Evolutionary conservation across 2,888 invertebrate genomes (phyloP), one percentile per base, ranked within the genome.

Genomic region (Sesia bembeciformis): DNA sequence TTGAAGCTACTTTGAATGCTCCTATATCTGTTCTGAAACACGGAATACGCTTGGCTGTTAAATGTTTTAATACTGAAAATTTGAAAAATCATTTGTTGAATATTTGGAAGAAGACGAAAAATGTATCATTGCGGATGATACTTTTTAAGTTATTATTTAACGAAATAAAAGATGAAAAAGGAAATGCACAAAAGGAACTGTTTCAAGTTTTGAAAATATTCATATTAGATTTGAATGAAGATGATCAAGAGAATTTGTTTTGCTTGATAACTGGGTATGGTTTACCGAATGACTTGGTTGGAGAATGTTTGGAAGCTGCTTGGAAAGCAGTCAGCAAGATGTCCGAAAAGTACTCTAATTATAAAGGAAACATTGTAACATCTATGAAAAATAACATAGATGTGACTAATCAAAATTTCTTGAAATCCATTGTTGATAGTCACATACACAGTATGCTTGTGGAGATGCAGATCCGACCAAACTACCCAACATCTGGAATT

Each of bases 21-120:
- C 81, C 78, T 3, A 58, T 79, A 3, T 77, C 81, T 3, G 60
- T 78, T 40, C 81, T 79, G 56, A 81, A 81, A 57, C 78, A 80
- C 52, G 78, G 74, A 3, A 53, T 83, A 50, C 69, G 78, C 2
- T 60, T 80, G 7, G 81, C 81, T 3, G 81, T 81, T 56, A 56
- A 68, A 55, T 71, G 68, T 58, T 79, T 72, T 51, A 65, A 60
- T 49, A 52, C 60, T n/a, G 68, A 71, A 46, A 67, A 67, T 56
- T 61, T 81, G 41, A 69, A 63, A 42, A 60, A 57, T n/a, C 7
- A 40, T 40, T 7, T 52, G 6, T 52, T 52, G 7, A 56, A 63
- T 6, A 59, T 69, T 52, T 82, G 81, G 81, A 67, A 65, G 5
- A 71, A 66, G 41, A 72, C 72, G 0, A 72, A 74, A 59, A 79